These are phyloP conservation scores for Scotopteryx bipunctaria DNA, from an alignment of 2,888 invertebrate genomes.

Conservation along the genomic window DNA sequence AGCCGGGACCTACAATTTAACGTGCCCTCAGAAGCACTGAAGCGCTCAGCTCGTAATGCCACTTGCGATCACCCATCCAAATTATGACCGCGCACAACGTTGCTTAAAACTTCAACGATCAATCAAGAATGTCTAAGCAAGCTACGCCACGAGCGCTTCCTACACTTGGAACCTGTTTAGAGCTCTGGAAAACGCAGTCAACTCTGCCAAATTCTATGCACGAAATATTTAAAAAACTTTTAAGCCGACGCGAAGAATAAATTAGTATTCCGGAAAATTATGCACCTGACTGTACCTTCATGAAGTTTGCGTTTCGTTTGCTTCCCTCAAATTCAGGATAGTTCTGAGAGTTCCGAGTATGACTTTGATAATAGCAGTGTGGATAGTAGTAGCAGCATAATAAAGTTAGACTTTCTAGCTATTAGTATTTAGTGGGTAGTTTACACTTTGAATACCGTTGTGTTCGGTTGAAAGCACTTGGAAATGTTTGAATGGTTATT, in stretches of 20 bases:
- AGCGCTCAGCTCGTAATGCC: no score
- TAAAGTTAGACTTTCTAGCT: neutral
- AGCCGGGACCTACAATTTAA: no score
- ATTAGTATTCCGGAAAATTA: neutral
- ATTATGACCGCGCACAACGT: no score
- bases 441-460: constrained; percentile 4
- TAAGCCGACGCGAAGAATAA: no score
- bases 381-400: neutral
- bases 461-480: neutral
- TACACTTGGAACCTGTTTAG: no score
- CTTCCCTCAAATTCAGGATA: constrained; percentile 7
- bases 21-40: no score
- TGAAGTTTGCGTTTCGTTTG: constrained; percentile 13
- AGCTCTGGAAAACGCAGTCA: no score
- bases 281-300: neutral
- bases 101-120: no score
- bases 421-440: constrained; percentile 7
- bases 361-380: constrained; percentile 9
- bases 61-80: no score
- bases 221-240: no score
- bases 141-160: no score
- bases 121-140: no score
- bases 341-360: constrained; percentile 3
- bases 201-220: neutral
- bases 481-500: constrained; percentile 5